Evolutionary conservation across 30 jellyfish, hydroid and myxozoan species (phyloP).

Genomic region (Aurelia sp.): DNA sequence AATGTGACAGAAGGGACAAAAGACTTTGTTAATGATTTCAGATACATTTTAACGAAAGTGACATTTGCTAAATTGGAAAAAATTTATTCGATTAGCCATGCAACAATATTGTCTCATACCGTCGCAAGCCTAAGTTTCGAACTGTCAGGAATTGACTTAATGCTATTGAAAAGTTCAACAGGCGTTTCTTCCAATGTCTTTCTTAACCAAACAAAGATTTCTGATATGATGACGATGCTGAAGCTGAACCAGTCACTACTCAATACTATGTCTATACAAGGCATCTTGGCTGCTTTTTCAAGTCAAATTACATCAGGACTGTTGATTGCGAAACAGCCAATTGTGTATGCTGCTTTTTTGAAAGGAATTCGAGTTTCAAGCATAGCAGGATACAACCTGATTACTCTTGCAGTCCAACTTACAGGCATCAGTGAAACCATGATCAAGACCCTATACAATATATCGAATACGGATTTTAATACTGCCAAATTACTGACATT

Average conservation of each 20-base stretch:
- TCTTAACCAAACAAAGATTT: neutral
- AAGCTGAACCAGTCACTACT: neutral
- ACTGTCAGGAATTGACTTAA: constrained; percentile 16
- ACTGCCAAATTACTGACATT: constrained; percentile 9
- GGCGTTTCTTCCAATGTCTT: neutral
- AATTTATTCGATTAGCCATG: neutral
- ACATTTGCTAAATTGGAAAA: neutral
- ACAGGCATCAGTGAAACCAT: constrained; percentile 8
- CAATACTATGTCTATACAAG: neutral
- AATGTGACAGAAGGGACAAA: constrained; percentile 39
- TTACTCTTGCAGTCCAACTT: constrained; percentile 13
- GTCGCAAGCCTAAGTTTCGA: neutral
- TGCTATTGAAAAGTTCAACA: neutral
- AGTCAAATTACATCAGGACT: neutral
- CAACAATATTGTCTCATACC: neutral
- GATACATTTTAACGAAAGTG: neutral
- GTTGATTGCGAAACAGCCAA: constrained; percentile 12
- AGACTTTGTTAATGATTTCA: constrained; percentile 43
- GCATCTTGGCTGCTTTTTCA: neutral
- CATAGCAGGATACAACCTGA: neutral
- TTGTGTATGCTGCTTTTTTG: constrained; percentile 30
- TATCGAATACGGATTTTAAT: neutral
- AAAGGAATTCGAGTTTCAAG: constrained; percentile 26
- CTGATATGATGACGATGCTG: neutral
- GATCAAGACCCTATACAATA: constrained; percentile 11